Conservation (phyloP, 2,888 invertebrate species). For the Cerastis leucographa region DNA sequence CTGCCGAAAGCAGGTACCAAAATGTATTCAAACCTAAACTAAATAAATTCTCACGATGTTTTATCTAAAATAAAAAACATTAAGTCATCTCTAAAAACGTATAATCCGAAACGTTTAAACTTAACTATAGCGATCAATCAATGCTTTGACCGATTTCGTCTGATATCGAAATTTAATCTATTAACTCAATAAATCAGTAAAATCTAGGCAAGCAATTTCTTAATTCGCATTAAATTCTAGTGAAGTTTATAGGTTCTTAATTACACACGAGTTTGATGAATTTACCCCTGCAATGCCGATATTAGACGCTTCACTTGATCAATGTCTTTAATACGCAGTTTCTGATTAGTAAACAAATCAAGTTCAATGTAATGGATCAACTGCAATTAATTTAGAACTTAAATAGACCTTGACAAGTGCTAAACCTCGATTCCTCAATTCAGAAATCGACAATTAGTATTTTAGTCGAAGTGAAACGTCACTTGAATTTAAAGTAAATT, state of each 20-base stretch:
- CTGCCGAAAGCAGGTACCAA: not conserved
- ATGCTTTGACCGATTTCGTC: conserved; percentile 7
- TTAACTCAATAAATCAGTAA: conserved; percentile 2
- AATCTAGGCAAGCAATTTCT: conserved; percentile 2
- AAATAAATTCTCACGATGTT: not conserved
- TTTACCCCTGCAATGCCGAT: not conserved
- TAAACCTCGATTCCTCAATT: no score
- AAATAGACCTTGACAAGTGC: no score
- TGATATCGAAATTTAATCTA: conserved; percentile 34
- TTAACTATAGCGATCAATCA: conserved; percentile 43
- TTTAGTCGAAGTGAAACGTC: no score
- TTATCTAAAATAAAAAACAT: not conserved
- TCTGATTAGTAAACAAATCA: no score
- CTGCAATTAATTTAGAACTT: no score
- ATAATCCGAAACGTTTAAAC: conserved; percentile 4
- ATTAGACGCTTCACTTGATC: not conserved
- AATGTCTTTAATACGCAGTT: not conserved
- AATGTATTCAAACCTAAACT: not conserved
- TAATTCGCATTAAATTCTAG: conserved; percentile 33
- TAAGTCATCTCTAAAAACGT: conserved; percentile 7
- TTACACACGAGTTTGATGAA: not conserved
- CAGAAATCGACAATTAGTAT: no score
- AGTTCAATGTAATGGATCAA: no score
- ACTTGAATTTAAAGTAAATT: no score
- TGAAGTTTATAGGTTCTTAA: conserved; percentile 15